Conservation (phyloP, 2,888 invertebrate genomes). For the Nymphalis polychloros region DNA sequence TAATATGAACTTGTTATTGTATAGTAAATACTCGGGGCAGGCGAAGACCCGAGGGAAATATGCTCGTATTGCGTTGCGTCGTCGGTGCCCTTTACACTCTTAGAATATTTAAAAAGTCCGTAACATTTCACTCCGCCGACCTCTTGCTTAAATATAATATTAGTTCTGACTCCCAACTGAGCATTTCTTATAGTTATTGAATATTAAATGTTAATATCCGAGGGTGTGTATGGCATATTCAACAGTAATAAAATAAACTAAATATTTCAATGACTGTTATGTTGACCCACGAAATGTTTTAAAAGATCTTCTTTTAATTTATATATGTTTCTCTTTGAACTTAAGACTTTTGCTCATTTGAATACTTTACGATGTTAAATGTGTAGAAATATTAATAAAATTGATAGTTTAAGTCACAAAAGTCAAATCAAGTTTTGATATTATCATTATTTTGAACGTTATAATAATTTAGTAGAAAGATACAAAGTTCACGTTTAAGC, state of each 20-base stretch:
- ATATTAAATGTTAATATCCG: constrained; percentile 33
- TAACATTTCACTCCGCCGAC: constrained; percentile 51
- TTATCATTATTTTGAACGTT: not conserved
- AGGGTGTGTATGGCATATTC: constrained; percentile 30
- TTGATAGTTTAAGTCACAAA: too few relatives aligned
- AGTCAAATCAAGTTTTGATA: not conserved
- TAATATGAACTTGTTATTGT: not conserved
- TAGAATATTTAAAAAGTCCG: constrained; percentile 74
- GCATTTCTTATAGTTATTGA: constrained; percentile 39
- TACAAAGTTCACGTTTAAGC: constrained; percentile 19
- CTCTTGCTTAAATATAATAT: constrained; percentile 41
- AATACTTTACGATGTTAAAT: not conserved
- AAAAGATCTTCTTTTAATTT: not conserved
- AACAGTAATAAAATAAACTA: constrained; percentile 17
- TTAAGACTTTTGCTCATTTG: not conserved
- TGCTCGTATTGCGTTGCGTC: constrained; percentile 50
- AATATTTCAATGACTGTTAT: constrained; percentile 7
- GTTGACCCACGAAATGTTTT: not conserved
- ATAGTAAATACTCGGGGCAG: constrained; percentile 39
- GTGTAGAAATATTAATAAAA: too few relatives aligned
- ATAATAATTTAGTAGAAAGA: constrained; percentile 6
- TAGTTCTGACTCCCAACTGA: constrained; percentile 24
- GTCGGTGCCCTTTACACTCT: constrained; percentile 73
- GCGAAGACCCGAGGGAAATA: constrained; percentile 70
- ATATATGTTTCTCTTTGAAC: not conserved